Evolutionary conservation across 2,888 invertebrate genomes (phyloP).

Genomic region (Choreutis nemorana): DNA sequence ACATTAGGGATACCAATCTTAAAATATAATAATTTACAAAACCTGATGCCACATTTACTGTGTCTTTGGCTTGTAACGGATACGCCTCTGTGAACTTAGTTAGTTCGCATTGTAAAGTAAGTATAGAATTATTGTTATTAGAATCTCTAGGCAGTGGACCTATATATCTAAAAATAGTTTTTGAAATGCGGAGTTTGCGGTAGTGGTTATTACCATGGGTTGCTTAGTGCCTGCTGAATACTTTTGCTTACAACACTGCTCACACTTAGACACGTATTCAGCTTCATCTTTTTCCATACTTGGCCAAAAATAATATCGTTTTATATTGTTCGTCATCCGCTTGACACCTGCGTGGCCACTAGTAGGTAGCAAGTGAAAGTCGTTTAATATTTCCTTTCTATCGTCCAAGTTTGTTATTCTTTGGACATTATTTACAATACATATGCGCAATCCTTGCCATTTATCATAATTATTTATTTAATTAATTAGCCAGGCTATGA

Average conservation of each 20-base stretch:
- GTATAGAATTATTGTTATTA: not conserved
- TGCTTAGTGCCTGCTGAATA: constrained; percentile 4
- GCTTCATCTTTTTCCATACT: constrained; percentile 8
- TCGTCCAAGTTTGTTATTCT: constrained; percentile 1
- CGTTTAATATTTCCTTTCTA: constrained; percentile 7
- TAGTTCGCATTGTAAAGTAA: constrained; percentile 1
- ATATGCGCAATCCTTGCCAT: not conserved
- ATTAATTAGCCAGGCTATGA: too few species aligned
- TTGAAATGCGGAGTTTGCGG: constrained; percentile 9
- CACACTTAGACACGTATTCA: constrained; percentile 8
- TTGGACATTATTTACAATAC: not conserved
- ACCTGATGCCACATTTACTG: not conserved
- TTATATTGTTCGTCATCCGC: constrained; percentile 9
- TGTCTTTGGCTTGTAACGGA: not conserved
- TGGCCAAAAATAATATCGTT: constrained; percentile 10
- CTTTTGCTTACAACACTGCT: constrained; percentile 11
- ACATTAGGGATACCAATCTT: not conserved
- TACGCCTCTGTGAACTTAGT: constrained; percentile 1
- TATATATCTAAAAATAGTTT: constrained; percentile 12
- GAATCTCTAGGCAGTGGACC: constrained; percentile 10
- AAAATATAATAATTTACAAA: not conserved
- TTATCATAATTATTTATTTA: not conserved
- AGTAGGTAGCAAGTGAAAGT: constrained; percentile 9
- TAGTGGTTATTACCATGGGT: constrained; percentile 11
- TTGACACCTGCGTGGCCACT: constrained; percentile 9